Evolutionary conservation across 2,888 invertebrate species (phyloP).

Genomic region (Habrosyne pyritoides): DNA sequence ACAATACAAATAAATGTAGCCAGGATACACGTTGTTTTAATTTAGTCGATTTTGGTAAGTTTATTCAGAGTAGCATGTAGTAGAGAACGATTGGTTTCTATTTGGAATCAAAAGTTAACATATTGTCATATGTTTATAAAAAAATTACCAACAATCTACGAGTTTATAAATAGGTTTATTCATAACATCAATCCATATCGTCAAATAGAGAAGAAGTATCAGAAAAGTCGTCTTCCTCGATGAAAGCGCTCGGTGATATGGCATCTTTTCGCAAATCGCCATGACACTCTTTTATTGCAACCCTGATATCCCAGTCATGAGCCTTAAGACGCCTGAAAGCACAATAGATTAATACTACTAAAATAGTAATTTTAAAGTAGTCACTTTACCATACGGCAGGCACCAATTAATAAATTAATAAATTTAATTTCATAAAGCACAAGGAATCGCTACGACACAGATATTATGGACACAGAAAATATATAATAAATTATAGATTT

Average conservation of each 20-base stretch:
- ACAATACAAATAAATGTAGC: no score
- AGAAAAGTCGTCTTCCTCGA: conserved; percentile 56
- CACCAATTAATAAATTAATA: no score
- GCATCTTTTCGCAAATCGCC: conserved; percentile 41
- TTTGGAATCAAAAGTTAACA: no score
- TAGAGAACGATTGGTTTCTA: no score
- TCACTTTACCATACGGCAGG: no score
- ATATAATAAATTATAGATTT: no score
- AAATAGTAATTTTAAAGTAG: not conserved
- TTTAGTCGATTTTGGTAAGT: no score
- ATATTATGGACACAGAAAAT: no score
- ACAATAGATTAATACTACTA: not conserved
- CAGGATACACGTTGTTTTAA: no score
- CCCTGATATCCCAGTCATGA: conserved; percentile 60
- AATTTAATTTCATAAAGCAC: no score
- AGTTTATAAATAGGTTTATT: conserved; percentile 10
- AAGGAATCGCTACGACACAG: no score
- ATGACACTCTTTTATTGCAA: conserved; percentile 46
- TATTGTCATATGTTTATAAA: not conserved
- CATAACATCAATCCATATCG: conserved; percentile 48
- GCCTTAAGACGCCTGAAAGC: conserved; percentile 58
- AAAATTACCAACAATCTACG: conserved; percentile 4
- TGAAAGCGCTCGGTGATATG: conserved; percentile 45
- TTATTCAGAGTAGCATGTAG: no score
- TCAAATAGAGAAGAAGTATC: conserved; percentile 53